phyloP scores from a whole-genome alignment of 1,140 invertebrate genomes.

The Hestina assimilis region DNA sequence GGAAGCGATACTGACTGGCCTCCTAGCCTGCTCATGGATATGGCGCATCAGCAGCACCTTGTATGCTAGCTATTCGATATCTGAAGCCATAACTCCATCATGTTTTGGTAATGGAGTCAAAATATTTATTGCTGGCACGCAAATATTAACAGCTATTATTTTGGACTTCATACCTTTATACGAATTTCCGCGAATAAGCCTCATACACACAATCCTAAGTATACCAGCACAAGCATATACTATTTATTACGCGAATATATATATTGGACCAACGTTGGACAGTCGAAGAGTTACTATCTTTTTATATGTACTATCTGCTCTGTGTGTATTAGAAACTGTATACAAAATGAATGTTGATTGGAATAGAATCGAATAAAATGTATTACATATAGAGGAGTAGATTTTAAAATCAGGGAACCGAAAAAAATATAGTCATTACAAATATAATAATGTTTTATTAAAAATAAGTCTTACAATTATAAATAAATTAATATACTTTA shows the following conservation, averaged over 20 bases:
- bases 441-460: too few relatives aligned
- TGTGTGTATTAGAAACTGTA: slow-evolving; percentile 39
- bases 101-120: slow-evolving; percentile 24
- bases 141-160: slow-evolving; percentile 23
- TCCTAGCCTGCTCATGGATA: slow-evolving; percentile 35
- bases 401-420: too few relatives aligned
- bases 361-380: slow-evolving; percentile 38
- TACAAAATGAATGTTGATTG: slow-evolving; percentile 44
- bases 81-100: slow-evolving; percentile 30
- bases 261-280: slow-evolving; percentile 34
- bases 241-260: slow-evolving; percentile 40
- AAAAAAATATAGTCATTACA: too few relatives aligned
- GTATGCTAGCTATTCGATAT: slow-evolving; percentile 41
- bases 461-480: too few relatives aligned
- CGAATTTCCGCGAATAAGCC: slow-evolving; percentile 38
- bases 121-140: slow-evolving; percentile 14
- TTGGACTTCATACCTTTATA: slow-evolving; percentile 34
- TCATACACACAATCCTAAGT: slow-evolving; percentile 36
- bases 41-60: slow-evolving; percentile 39
- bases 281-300: slow-evolving; percentile 33
- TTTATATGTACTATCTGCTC: slow-evolving; percentile 35
- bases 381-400: background rate
- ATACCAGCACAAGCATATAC: slow-evolving; percentile 44
- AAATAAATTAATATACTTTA: too few relatives aligned
- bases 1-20: slow-evolving; percentile 15